Percentiles rank a stretch among this genome's conserved stretches.
phyloP scores from a whole-genome alignment of 2,888 invertebrate species.

The Papilio demoleus region DNA sequence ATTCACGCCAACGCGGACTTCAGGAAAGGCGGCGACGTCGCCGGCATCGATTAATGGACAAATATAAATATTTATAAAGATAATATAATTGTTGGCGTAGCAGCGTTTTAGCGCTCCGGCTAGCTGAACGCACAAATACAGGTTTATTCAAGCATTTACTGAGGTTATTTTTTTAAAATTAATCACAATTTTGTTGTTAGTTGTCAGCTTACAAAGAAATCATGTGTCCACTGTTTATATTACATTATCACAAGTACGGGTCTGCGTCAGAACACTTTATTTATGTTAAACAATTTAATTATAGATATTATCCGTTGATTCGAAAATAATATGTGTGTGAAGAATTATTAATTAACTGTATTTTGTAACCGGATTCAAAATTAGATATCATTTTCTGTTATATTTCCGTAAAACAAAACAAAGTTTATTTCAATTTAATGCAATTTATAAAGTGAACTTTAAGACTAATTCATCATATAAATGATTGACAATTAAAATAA shows the following conservation, averaged over 20 bases:
- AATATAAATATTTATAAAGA: constrained; percentile 1
- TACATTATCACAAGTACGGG: constrained; percentile 5
- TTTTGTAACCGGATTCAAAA: not conserved
- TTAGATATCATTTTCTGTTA: too few relatives aligned
- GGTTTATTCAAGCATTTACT: constrained; percentile 15
- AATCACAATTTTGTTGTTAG: constrained; percentile 6
- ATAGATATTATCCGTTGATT: not conserved
- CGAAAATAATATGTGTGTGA: too few relatives aligned
- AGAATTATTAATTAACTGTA: not conserved
- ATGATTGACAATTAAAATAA: too few relatives aligned
- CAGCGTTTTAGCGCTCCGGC: constrained; percentile 22
- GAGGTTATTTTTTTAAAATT: constrained; percentile 5
- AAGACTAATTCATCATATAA: too few relatives aligned
- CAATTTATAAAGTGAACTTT: too few relatives aligned
- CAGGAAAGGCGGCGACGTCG: constrained; percentile 91
- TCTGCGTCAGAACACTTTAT: constrained; percentile 8
- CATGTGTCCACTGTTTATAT: not conserved
- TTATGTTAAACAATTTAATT: not conserved
- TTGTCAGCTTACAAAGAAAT: not conserved
- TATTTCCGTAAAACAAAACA: too few relatives aligned
- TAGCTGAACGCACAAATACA: constrained; percentile 23
- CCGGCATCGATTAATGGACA: constrained; percentile 83
- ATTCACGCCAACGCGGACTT: constrained; percentile 91
- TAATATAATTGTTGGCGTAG: not conserved
- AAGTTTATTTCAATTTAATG: too few relatives aligned